phyloP scores from a whole-genome alignment of 2,888 invertebrate species.

The Melipona beecheii region DNA sequence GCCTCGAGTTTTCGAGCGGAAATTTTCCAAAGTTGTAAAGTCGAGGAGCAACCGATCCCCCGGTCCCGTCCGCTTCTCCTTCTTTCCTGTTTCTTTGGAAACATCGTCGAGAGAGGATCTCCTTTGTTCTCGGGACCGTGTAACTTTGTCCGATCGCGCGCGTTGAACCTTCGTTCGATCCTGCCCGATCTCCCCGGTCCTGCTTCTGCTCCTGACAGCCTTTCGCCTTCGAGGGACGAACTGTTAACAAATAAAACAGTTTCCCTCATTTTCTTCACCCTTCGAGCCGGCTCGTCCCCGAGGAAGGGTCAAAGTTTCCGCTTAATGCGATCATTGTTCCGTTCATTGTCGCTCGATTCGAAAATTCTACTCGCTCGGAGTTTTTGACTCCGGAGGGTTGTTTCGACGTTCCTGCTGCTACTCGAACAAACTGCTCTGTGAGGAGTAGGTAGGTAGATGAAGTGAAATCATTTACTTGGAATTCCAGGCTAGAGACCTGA shows the following conservation, averaged over 20 bases:
- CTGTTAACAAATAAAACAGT: slow-evolving; percentile 7
- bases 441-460: slow-evolving; percentile 56
- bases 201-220: not conserved
- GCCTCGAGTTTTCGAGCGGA: not conserved
- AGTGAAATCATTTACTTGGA: slow-evolving; percentile 58
- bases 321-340: not conserved
- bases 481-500: slow-evolving; percentile 66
- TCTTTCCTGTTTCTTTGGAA: not conserved
- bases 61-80: not conserved
- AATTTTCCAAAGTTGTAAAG: slow-evolving; percentile 35
- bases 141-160: not conserved
- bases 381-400: not conserved
- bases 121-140: slow-evolving; percentile 39
- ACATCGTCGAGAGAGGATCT: not conserved
- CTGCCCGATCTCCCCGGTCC: not conserved
- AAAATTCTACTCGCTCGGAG: not conserved
- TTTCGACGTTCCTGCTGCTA: not conserved
- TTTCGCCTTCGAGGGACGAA: not conserved
- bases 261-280: not conserved
- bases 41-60: not conserved
- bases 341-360: not conserved
- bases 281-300: not conserved
- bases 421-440: not conserved
- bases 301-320: not conserved
- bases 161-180: slow-evolving; percentile 25